Evolutionary conservation across 2,113 vertebrate species (phyloP).

Genomic region (Camelus bactrianus): DNA sequence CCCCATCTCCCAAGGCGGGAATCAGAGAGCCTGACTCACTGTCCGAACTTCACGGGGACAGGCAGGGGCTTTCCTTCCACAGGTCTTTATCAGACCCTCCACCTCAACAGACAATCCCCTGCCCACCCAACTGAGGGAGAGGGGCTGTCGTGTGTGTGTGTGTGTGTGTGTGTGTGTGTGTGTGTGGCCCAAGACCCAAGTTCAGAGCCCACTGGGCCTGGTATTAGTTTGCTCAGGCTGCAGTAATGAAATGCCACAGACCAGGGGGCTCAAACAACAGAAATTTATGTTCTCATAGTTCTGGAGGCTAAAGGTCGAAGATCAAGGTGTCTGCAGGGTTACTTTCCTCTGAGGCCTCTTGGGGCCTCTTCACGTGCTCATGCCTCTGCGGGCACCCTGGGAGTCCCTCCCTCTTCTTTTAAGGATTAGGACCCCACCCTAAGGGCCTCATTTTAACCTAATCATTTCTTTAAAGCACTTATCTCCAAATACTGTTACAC

Average conservation of each 20-base stretch:
- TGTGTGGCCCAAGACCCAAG: background rate
- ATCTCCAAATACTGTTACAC: background rate
- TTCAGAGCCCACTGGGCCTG: background rate
- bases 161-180: background rate
- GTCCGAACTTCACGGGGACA: background rate
- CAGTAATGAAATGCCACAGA: background rate
- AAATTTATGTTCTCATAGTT: background rate
- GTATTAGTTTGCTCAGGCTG: background rate
- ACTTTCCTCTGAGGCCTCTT: background rate
- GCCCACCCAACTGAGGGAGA: too few relatives aligned
- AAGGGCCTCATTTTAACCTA: background rate
- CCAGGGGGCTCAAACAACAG: background rate
- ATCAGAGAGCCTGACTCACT: background rate
- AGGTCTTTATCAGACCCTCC: too few relatives aligned
- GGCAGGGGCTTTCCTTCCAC: background rate
- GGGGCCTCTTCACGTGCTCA: background rate
- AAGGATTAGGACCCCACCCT: background rate
- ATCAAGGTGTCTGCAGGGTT: background rate
- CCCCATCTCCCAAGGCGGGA: background rate
- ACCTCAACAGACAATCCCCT: background rate
- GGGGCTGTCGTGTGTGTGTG: background rate
- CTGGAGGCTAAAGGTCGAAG: background rate
- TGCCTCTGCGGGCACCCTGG: background rate
- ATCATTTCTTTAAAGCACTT: background rate
- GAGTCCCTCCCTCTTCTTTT: background rate